Evolutionary conservation across 2,888 invertebrate species (phyloP).

Genomic region (Apocheima hispidaria): DNA sequence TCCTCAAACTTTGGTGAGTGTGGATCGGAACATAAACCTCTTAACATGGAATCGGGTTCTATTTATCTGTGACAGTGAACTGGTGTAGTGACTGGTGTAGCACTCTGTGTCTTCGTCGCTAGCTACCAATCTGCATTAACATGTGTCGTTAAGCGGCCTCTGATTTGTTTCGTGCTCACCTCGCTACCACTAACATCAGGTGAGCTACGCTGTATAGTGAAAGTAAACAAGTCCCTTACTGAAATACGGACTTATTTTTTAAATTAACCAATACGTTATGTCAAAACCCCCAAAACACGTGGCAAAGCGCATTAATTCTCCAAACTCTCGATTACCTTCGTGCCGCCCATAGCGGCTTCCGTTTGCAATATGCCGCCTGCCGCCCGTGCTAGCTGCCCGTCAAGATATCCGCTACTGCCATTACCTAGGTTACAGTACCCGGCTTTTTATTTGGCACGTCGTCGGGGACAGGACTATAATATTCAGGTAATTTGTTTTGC

Average conservation of each 20-base stretch:
- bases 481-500: background rate
- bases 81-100: no score
- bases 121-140: no score
- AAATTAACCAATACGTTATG: background rate
- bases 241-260: background rate
- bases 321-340: conserved; percentile 1
- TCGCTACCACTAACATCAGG: no score
- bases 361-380: conserved; percentile 13
- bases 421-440: background rate
- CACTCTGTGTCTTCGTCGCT: no score
- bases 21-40: no score
- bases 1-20: no score
- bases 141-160: no score
- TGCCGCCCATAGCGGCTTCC: background rate
- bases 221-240: no score
- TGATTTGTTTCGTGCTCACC: no score
- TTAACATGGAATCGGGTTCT: no score
- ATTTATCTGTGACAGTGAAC: no score
- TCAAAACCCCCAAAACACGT: background rate
- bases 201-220: no score
- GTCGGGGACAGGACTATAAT: background rate
- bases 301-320: conserved; percentile 1
- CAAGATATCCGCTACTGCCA: conserved; percentile 9
- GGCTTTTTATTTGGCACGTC: background rate
- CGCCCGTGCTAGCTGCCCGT: conserved; percentile 12